These are phyloP conservation scores for Trichacis sp. DNA, from an alignment of 2,888 invertebrate genomes.

Conservation along the genomic window DNA sequence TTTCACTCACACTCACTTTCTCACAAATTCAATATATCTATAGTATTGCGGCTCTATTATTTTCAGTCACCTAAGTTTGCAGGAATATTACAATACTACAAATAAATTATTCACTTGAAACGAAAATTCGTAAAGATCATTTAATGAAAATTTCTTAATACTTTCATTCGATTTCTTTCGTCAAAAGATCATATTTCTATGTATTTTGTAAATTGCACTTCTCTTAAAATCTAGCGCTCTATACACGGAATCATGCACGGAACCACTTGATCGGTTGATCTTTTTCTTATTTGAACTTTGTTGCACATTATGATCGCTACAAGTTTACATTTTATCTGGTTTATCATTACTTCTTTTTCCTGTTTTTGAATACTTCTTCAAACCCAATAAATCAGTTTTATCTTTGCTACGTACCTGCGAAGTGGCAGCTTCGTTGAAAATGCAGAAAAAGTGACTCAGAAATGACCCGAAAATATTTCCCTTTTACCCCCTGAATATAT, in stretches of 20 bases:
- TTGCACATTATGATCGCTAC: neutral
- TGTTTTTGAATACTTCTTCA: too few relatives aligned
- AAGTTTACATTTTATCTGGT: too few relatives aligned
- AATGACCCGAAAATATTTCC: too few relatives aligned
- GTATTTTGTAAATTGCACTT: constrained; percentile 1
- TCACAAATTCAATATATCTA: too few relatives aligned
- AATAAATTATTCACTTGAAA: neutral
- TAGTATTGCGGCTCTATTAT: neutral
- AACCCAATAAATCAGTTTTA: too few relatives aligned
- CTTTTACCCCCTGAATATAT: too few relatives aligned
- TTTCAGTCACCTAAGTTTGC: neutral
- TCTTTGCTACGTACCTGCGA: too few relatives aligned
- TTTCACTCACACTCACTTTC: neutral
- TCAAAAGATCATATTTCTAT: neutral
- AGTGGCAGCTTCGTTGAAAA: too few relatives aligned
- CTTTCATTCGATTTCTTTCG: neutral
- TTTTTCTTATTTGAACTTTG: neutral
- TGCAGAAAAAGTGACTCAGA: too few relatives aligned
- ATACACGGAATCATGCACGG: neutral
- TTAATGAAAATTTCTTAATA: neutral
- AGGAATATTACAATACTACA: neutral
- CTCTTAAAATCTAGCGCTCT: neutral
- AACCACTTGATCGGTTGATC: neutral
- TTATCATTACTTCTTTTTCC: too few relatives aligned
- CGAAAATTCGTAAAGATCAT: neutral